A percentile compares a stretch with the other conserved stretches of the same genome.
phyloP scores from a whole-genome alignment of 2,797 vertebrate genomes.

The Urocyon cinereoargenteus region DNA sequence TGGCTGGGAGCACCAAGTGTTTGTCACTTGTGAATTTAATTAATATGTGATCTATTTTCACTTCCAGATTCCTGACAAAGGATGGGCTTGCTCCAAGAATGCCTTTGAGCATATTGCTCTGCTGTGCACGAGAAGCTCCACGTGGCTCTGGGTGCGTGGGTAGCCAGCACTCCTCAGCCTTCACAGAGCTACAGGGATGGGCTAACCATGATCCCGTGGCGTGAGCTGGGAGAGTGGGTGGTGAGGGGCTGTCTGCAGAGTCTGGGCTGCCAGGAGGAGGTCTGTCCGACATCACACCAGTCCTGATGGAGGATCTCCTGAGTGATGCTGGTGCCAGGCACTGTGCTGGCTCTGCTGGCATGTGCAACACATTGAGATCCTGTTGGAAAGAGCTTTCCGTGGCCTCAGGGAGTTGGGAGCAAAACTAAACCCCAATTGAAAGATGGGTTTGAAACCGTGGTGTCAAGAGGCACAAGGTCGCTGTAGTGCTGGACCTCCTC shows the following conservation, averaged over 20 bases:
- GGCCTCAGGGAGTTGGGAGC: not conserved
- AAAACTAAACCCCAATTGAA: fast-evolving
- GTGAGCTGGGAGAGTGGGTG: not conserved
- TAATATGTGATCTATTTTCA: not conserved
- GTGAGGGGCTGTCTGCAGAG: not conserved
- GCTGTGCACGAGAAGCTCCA: fast-evolving
- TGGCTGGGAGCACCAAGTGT: not conserved
- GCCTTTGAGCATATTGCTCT: not conserved
- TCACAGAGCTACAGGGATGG: fast-evolving
- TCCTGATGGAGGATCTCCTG: not conserved
- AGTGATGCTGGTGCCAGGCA: fast-evolving
- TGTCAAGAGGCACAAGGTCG: not conserved
- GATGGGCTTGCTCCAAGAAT: not conserved
- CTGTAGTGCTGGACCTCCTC: no score
- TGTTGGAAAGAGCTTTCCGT: not conserved
- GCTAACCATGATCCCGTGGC: no score
- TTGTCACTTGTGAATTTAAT: not conserved
- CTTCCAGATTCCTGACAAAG: not conserved
- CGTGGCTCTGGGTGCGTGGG: fast-evolving
- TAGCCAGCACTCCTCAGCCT: fast-evolving
- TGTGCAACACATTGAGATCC: fast-evolving
- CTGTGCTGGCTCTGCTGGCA: not conserved
- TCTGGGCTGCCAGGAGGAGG: no score
- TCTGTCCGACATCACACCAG: fast-evolving
- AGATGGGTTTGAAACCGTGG: not conserved